A percentile compares a stretch with the other conserved stretches of the same genome.
phyloP scores from a whole-genome alignment of 2,888 invertebrate species.

The Cheilosia grossa region DNA sequence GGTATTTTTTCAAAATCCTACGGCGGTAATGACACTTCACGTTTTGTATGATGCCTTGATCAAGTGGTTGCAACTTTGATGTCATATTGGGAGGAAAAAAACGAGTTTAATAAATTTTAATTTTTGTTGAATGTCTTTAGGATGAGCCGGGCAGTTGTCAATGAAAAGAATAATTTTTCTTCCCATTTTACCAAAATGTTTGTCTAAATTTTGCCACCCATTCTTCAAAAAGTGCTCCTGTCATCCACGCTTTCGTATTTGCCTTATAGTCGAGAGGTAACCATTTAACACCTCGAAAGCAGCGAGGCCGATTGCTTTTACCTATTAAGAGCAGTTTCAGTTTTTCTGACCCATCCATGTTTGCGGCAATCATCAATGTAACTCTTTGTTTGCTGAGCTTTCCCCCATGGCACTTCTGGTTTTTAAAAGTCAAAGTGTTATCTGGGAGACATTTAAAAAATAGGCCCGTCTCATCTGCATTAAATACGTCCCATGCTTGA shows the following conservation, averaged over 20 bases:
- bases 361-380: not conserved
- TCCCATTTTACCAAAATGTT: constrained; percentile 12
- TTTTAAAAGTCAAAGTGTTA: constrained; percentile 26
- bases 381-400: too few species aligned
- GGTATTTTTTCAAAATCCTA: constrained; percentile 22
- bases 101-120: too few species aligned
- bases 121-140: too few species aligned
- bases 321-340: constrained; percentile 23
- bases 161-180: constrained; percentile 2
- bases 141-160: not conserved
- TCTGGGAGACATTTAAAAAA: constrained; percentile 39
- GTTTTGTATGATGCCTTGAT: constrained; percentile 16
- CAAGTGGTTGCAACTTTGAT: not conserved
- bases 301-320: constrained; percentile 18
- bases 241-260: constrained; percentile 17
- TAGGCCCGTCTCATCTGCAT: constrained; percentile 43
- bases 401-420: constrained; percentile 1
- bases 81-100: too few species aligned
- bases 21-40: constrained; percentile 11
- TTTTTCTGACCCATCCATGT: constrained; percentile 34
- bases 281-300: constrained; percentile 19
- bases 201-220: constrained; percentile 1
- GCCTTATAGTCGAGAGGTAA: constrained; percentile 25
- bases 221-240: constrained; percentile 6
- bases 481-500: constrained; percentile 31